Base-by-base conservation (phyloP, 2,888 invertebrate species). In the Acrocyrtus sp. region DNA sequence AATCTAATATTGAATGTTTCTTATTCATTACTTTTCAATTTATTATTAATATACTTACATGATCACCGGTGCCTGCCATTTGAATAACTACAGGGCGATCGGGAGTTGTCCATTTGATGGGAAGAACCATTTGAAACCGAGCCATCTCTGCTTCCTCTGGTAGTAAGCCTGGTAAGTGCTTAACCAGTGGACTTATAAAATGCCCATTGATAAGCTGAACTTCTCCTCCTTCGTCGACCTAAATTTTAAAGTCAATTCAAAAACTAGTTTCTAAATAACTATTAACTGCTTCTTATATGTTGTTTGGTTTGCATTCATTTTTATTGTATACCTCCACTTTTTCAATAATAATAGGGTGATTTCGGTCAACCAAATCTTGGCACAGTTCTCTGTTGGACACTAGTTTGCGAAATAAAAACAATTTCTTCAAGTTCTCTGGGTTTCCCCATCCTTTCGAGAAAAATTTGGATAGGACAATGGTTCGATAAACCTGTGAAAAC, bases 391-490 rank as follows among this genome's bases (percentile, higher is more conserved):
- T 88, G 83, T 92, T 90, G 1, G 94, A 92, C 57, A 97, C 90
- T 60, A 93, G 86, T 88, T 95, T 95, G 76, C 95, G 87, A 84
- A 96, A 95, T 84, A 93, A 90, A 86, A 97, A 94, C 84, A 98
- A 89, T 86, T 96, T 91, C 85, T 91, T 90, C 69, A 98, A 87
- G 84, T 93, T 92, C 82, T 95, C 93, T 24, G 97, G 95, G 83
- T 92, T 91, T 5, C 98, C 98, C 98, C 98, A 98, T 43, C 97
- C 97, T 87, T 95, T 94, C 1, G 93, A 94, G 83, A 98, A 98
- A 85, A 97, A 95, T 85, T 92, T 93, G 1, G 94, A 92, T 68
- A 96, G 86, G 67, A 97, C 87, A 83, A 97, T 88, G 83, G 92
- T 92, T 80, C 96, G 88, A 84, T 96, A 97, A 61, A 86, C 80